Conservation (phyloP, 2,888 invertebrate species). For the Tryphoninae sp. region DNA sequence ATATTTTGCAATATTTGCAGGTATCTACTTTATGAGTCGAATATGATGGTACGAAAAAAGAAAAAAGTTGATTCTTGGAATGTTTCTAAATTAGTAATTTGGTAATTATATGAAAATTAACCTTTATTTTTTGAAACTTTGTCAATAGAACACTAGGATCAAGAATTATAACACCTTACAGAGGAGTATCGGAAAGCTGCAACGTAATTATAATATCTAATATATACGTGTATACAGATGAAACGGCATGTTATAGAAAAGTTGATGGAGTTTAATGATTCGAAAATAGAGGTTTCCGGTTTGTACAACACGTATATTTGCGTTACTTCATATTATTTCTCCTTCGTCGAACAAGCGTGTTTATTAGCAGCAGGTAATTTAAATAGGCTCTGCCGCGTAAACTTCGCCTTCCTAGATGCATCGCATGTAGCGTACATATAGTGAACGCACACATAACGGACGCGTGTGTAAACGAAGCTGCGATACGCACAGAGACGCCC, state of each 20-base stretch:
- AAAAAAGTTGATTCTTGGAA: no score
- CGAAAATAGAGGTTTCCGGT: slow-evolving; percentile 25
- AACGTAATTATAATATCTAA: slow-evolving; percentile 34
- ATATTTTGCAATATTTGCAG: no score
- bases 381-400: slow-evolving; percentile 43
- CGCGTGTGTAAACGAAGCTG: not conserved
- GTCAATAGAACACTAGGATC: no score
- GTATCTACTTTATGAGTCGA: no score
- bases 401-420: slow-evolving; percentile 26
- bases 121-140: no score
- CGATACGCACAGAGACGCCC: not conserved
- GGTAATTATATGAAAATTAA: no score
- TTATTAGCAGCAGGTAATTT: slow-evolving; percentile 55
- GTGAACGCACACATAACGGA: no score
- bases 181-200: slow-evolving; percentile 15
- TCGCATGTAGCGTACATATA: slow-evolving; percentile 13
- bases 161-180: slow-evolving; percentile 4
- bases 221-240: slow-evolving; percentile 9
- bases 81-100: no score
- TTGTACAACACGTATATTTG: slow-evolving; percentile 6
- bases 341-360: slow-evolving; percentile 40
- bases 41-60: no score
- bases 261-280: slow-evolving; percentile 37
- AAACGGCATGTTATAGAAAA: not conserved
- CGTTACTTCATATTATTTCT: slow-evolving; percentile 52